Evolutionary conservation across 2,797 vertebrate species (phyloP).

Genomic region (Myoxocephalus aenaeus): DNA sequence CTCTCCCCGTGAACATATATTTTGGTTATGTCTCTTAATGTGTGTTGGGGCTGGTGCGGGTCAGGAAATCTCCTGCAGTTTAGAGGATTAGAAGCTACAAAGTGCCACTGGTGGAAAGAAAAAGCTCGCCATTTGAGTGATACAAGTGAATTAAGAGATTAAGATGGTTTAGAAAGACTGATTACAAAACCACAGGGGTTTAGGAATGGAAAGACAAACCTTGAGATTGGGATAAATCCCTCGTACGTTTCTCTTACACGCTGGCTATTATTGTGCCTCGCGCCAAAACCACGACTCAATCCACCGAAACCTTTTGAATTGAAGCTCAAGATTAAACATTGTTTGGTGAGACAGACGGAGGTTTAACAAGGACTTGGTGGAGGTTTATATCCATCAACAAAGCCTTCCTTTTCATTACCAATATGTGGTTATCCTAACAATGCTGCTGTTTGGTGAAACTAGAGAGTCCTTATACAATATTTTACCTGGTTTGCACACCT

Average conservation of each 20-base stretch:
- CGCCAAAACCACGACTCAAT: conserved; percentile 50
- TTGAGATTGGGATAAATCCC: conserved; percentile 83
- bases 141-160: conserved; percentile 91
- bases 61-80: conserved; percentile 85
- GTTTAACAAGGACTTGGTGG: neutral
- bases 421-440: neutral
- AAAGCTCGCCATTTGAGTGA: conserved; percentile 82
- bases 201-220: conserved; percentile 85
- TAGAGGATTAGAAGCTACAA: conserved; percentile 87
- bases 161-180: conserved; percentile 88
- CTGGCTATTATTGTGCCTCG: conserved; percentile 71
- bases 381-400: neutral
- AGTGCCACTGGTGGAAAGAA: conserved; percentile 82
- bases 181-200: conserved; percentile 87
- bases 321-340: conserved; percentile 55
- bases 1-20: conserved; percentile 70
- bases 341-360: conserved; percentile 11
- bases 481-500: neutral
- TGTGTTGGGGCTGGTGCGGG: conserved; percentile 74
- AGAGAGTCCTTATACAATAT: neutral
- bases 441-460: neutral
- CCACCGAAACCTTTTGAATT: conserved; percentile 55
- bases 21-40: conserved; percentile 78
- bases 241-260: conserved; percentile 76
- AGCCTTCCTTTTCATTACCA: conserved; percentile 9